Evolutionary conservation across 64 coral and sea anemone genomes (phyloP), one percentile per base, ranked within the genome.

Genomic region (Acropora yongei): DNA sequence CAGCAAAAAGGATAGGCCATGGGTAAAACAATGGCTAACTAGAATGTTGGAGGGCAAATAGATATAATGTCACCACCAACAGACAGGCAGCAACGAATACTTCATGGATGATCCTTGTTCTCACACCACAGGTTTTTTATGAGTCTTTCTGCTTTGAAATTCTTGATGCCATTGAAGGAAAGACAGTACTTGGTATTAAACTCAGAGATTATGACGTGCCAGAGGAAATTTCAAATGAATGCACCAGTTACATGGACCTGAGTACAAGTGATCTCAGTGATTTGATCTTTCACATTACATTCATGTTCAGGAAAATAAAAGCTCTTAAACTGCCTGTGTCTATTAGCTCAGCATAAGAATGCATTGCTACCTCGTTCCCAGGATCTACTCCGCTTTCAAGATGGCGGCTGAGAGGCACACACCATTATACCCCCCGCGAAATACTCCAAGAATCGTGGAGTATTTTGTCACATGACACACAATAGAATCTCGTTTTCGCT

Each of bases 1-100:
- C 40, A 79, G 91, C 58, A 86, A 80, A 51, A 78, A 61, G 77
- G 91, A 93, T 18, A 65, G 47, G 12, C 6, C 80, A 50, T 93
- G 91, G 91, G 91, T 93, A 19, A 87, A 93, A 10, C 57, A 80
- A 46, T 93, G 83, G 83, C 13, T 93, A 83, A 12, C 17, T 9
- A 75, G 83, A 68, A 87, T 93, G 42, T 3, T 93, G 41, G 60
- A 86, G 10, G 83, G 30, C 77, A 43, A 86, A 74, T 1, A 84
- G 83, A 44, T 88, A 53, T 9, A 84, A 57, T 5, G 63, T 93
- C 19, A 93, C 91, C 0, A 93, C 75, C 8, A 93, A 93, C 75
- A 68, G 48, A 47, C 57, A 93, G 77, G 44, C 60, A 41, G 53
- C 69, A 71, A 76, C 49, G 50, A 69, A 87, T 50, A 39, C 40